These are phyloP conservation scores for Saccopteryx bilineata DNA, from an alignment of 2,113 vertebrate species.

Conservation along the genomic window DNA sequence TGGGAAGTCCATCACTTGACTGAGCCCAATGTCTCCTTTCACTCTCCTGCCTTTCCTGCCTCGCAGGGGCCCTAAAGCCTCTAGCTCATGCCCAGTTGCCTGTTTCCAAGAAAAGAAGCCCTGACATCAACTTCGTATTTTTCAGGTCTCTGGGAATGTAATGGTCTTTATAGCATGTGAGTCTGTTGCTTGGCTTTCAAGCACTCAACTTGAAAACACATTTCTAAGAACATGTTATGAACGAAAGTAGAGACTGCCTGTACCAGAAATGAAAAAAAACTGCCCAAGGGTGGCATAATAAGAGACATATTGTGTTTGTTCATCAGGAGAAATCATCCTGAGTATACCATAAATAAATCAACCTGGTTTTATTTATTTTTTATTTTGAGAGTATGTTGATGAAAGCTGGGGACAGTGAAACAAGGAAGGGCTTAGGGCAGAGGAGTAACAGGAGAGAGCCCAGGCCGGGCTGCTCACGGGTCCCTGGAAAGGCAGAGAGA, in stretches of 20 bases:
- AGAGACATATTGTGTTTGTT: not conserved
- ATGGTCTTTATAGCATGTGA: not conserved
- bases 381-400: too few relatives aligned
- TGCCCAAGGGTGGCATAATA: not conserved
- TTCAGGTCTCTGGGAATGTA: not conserved
- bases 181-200: not conserved
- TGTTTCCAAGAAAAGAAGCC: not conserved
- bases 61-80: not conserved
- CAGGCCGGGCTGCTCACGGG: too few relatives aligned
- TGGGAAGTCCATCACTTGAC: not conserved
- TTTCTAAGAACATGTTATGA: not conserved
- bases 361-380: not conserved
- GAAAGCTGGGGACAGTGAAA: too few relatives aligned
- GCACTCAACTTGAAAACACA: not conserved
- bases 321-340: not conserved
- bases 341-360: not conserved
- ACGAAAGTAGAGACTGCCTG: not conserved
- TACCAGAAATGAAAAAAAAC: not conserved
- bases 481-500: too few relatives aligned
- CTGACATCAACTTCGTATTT: not conserved
- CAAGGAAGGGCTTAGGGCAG: too few relatives aligned
- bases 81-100: not conserved
- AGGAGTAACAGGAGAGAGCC: too few relatives aligned
- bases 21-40: not conserved
- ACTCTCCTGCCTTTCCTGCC: not conserved